A percentile compares a stretch with the other conserved stretches of the same genome.
These are phyloP conservation scores for Gymnarchus niloticus DNA, from an alignment of 2,113 vertebrate species.

Conservation along the genomic window DNA sequence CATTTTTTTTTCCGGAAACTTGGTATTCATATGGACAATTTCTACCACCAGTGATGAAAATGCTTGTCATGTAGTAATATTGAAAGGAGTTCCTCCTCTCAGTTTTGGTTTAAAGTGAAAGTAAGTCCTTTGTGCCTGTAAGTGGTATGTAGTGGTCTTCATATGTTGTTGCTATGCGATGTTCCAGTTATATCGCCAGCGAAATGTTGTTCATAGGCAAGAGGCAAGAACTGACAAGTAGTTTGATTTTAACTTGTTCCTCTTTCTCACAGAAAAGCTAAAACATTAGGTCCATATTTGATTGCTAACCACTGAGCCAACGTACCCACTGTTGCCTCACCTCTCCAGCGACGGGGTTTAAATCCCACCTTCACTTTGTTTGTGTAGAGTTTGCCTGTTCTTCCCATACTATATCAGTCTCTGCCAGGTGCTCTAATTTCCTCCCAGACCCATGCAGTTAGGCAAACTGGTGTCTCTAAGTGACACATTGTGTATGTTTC, in stretches of 20 bases:
- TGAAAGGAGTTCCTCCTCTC: not conserved
- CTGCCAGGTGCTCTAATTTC: no score
- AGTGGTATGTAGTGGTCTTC: not conserved
- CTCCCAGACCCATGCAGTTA: no score
- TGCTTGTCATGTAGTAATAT: not conserved
- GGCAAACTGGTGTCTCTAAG: no score
- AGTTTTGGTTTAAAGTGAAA: not conserved
- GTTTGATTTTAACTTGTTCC: not conserved
- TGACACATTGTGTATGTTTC: no score
- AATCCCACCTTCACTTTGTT: no score
- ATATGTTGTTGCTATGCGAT: not conserved
- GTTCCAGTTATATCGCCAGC: not conserved
- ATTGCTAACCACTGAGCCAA: no score
- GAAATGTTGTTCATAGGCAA: not conserved
- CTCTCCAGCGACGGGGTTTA: no score
- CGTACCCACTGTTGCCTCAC: no score
- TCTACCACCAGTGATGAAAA: not conserved
- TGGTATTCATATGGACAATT: not conserved
- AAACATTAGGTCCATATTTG: no score
- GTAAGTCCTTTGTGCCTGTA: not conserved
- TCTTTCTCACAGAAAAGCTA: no score
- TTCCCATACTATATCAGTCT: no score
- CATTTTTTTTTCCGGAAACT: not conserved
- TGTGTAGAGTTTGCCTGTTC: no score
- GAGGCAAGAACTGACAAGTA: not conserved